These are phyloP conservation scores for Drosophila malerkotliana DNA, from an alignment of 1,140 invertebrate species.

Conservation along the genomic window DNA sequence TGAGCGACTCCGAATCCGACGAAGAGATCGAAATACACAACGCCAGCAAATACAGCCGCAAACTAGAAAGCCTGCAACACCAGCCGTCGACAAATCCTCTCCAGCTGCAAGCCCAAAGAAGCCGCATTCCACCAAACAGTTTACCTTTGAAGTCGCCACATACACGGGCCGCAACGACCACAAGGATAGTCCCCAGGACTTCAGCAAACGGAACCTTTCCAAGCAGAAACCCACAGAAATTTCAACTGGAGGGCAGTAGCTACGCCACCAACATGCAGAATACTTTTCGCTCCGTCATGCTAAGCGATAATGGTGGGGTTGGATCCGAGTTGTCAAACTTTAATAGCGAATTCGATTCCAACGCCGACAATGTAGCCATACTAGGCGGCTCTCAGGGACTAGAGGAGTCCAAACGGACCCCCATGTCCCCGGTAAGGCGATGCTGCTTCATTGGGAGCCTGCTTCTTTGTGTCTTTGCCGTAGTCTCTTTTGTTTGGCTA, in stretches of 20 bases:
- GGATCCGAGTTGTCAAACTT: constrained; percentile 75
- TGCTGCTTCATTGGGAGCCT: constrained; percentile 88
- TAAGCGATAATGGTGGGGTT: constrained; percentile 84
- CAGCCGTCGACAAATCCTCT: constrained; percentile 23
- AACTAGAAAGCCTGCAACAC: constrained; percentile 19
- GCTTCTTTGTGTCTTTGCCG: constrained; percentile 88
- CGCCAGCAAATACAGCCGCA: constrained; percentile 73
- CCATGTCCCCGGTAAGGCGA: constrained; percentile 87
- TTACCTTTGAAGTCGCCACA: constrained; percentile 62
- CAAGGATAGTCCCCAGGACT: constrained; percentile 37
- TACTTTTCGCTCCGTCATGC: constrained; percentile 85
- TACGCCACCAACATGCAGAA: constrained; percentile 79
- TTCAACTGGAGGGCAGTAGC: constrained; percentile 60
- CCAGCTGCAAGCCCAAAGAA: constrained; percentile 67
- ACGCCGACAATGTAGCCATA: constrained; percentile 80
- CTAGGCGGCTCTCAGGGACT: constrained; percentile 44
- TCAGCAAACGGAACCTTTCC: constrained; percentile 4
- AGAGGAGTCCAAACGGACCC: constrained; percentile 75
- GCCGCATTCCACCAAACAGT: constrained; percentile 64
- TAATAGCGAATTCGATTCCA: constrained; percentile 75
- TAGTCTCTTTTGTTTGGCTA: constrained; percentile 90
- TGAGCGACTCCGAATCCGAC: constrained; percentile 90
- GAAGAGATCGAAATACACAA: constrained; percentile 88
- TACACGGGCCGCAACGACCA: constrained; percentile 45
- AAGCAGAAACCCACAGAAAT: constrained; percentile 29